Percentiles rank a stretch among this genome's conserved stretches.
Evolutionary conservation across 2,113 vertebrate species (phyloP).

Genomic region (Pelodiscus sinensis): DNA sequence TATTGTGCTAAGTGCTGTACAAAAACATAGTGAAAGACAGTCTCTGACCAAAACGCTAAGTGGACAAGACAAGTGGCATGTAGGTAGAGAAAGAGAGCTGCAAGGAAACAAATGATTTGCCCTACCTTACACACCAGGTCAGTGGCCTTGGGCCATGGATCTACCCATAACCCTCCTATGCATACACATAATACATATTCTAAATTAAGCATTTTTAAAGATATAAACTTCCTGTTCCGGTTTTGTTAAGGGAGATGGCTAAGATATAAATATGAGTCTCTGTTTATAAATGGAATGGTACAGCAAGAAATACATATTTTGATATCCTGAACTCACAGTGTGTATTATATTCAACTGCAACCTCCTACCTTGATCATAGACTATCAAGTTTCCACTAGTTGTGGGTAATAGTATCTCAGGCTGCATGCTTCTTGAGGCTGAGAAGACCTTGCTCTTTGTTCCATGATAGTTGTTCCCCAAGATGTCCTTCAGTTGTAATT

Average conservation of each 20-base stretch:
- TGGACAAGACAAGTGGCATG: background rate
- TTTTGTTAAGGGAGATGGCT: background rate
- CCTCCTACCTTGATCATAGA: constrained; percentile 85
- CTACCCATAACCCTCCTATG: background rate
- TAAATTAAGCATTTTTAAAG: background rate
- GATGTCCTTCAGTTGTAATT: constrained; percentile 83
- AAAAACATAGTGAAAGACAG: background rate
- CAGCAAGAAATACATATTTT: background rate
- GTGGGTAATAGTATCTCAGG: constrained; percentile 49
- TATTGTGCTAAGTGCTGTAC: background rate
- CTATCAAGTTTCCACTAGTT: constrained; percentile 84
- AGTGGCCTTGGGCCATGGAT: background rate
- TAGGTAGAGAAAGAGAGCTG: background rate
- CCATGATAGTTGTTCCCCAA: constrained; percentile 78
- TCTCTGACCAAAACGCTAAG: background rate
- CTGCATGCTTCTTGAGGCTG: constrained; percentile 15
- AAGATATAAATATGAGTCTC: background rate
- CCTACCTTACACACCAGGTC: background rate
- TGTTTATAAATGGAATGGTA: background rate
- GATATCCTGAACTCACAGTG: background rate
- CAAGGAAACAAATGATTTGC: background rate
- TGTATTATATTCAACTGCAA: background rate
- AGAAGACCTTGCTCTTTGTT: constrained; percentile 60
- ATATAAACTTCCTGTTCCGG: background rate
- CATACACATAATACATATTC: background rate